Evolutionary conservation across 1,140 invertebrate genomes (phyloP).

Genomic region (Lycorma delicatula): DNA sequence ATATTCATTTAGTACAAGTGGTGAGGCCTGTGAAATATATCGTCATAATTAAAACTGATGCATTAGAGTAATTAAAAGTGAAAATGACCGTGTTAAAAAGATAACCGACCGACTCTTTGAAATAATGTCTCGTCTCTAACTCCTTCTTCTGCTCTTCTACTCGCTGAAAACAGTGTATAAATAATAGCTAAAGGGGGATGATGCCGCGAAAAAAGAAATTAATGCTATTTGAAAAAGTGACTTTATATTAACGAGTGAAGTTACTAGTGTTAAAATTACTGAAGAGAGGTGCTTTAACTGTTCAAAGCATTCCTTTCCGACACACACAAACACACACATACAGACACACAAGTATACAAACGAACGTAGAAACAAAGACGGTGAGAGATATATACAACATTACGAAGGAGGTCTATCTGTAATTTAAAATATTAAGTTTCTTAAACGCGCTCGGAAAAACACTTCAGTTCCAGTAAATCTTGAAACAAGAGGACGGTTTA

Average conservation of each 20-base stretch:
- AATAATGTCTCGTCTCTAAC: conserved; percentile 19
- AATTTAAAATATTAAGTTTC: too few relatives aligned
- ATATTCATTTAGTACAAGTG: conserved; percentile 14
- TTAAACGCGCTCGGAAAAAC: too few relatives aligned
- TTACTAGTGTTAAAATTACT: conserved; percentile 15
- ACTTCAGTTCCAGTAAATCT: too few relatives aligned
- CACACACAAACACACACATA: not conserved
- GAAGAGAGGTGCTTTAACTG: not conserved
- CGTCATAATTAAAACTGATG: conserved; percentile 17
- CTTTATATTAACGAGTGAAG: conserved; percentile 16
- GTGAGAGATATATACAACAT: too few relatives aligned
- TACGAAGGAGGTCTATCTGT: too few relatives aligned
- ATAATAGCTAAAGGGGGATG: conserved; percentile 13
- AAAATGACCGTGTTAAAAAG: conserved; percentile 21
- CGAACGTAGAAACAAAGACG: too few relatives aligned
- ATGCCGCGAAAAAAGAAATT: conserved; percentile 12
- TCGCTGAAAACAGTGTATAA: conserved; percentile 17
- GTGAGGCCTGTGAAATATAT: conserved; percentile 14
- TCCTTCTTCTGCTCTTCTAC: conserved; percentile 15
- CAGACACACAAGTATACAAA: too few relatives aligned
- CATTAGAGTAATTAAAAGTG: conserved; percentile 20
- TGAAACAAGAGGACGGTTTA: too few relatives aligned
- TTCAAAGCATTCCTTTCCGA: not conserved
- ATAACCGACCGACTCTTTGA: conserved; percentile 17
- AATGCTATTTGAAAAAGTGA: conserved; percentile 13